These are phyloP conservation scores for Synanthedon formicaeformis DNA, from an alignment of 2,888 invertebrate species.

Conservation along the genomic window DNA sequence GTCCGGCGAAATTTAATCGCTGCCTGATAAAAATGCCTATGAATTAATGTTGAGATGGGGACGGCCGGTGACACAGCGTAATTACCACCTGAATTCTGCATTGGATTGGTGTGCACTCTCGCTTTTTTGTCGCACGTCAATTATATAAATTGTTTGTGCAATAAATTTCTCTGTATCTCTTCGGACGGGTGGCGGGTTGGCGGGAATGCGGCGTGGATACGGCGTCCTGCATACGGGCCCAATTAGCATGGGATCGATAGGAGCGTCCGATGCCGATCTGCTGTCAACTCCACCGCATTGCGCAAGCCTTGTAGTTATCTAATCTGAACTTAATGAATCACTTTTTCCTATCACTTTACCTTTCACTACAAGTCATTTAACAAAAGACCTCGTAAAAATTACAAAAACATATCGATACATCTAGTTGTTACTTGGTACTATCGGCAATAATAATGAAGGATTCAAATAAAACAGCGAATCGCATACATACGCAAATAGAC, in stretches of 20 bases:
- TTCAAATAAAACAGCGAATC: too few species aligned
- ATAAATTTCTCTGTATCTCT: constrained; percentile 68
- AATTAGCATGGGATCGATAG: constrained; percentile 70
- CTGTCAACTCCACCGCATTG: constrained; percentile 53
- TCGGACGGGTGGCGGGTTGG: constrained; percentile 43
- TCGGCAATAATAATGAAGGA: too few species aligned
- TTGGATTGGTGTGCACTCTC: constrained; percentile 56
- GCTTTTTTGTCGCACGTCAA: constrained; percentile 66
- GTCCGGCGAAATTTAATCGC: constrained; percentile 47
- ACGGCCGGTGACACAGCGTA: constrained; percentile 40
- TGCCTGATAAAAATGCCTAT: constrained; percentile 46
- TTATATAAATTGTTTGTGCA: constrained; percentile 69
- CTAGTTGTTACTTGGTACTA: too few species aligned
- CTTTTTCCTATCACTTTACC: not conserved
- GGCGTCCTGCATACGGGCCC: constrained; percentile 42
- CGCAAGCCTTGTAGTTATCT: constrained; percentile 50
- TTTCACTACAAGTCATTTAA: not conserved
- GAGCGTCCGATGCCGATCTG: constrained; percentile 57
- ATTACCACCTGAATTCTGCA: constrained; percentile 52
- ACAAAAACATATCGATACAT: too few species aligned
- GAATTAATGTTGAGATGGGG: constrained; percentile 36
- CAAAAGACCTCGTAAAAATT: not conserved
- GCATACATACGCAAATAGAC: too few species aligned
- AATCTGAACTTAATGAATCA: constrained; percentile 59
- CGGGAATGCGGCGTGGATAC: constrained; percentile 51